phyloP scores from a whole-genome alignment of 2,797 vertebrate genomes.

The Chelonia mydas region DNA sequence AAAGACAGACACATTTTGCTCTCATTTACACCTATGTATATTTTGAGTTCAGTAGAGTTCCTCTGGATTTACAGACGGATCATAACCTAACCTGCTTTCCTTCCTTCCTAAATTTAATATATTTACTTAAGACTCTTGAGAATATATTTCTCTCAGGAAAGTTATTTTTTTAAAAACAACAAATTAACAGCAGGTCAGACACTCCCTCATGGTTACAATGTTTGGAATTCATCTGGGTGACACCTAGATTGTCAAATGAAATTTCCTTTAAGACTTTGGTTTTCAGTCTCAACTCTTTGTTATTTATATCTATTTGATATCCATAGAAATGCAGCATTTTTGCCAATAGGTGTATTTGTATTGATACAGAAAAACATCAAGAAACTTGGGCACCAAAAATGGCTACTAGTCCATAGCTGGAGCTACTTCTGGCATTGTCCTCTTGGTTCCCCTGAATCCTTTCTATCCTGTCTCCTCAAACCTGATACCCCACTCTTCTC shows the following conservation, averaged over 20 bases:
- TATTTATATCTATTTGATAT: rapidly evolving
- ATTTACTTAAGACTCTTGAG: not conserved
- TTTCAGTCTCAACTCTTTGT: not conserved
- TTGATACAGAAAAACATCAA: not conserved
- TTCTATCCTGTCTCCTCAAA: not conserved
- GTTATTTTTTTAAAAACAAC: not conserved
- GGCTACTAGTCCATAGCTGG: not conserved
- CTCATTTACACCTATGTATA: rapidly evolving
- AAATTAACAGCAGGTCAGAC: not conserved
- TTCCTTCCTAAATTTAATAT: not conserved
- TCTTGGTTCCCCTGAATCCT: not conserved
- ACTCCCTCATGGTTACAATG: slow-evolving; percentile 18
- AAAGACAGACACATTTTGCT: rapidly evolving
- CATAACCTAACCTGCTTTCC: rapidly evolving
- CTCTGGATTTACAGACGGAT: not conserved
- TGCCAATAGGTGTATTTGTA: not conserved
- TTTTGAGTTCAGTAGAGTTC: not conserved
- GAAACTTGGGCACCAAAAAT: not conserved
- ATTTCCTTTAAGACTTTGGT: not conserved
- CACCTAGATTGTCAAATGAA: not conserved
- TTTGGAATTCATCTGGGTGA: slow-evolving; percentile 5
- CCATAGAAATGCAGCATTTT: not conserved
- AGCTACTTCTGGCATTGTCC: not conserved
- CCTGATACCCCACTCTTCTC: not conserved
- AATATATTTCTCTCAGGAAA: not conserved